Evolutionary conservation across 2,113 vertebrate genomes (phyloP).

Genomic region (Entelurus aequoreus): DNA sequence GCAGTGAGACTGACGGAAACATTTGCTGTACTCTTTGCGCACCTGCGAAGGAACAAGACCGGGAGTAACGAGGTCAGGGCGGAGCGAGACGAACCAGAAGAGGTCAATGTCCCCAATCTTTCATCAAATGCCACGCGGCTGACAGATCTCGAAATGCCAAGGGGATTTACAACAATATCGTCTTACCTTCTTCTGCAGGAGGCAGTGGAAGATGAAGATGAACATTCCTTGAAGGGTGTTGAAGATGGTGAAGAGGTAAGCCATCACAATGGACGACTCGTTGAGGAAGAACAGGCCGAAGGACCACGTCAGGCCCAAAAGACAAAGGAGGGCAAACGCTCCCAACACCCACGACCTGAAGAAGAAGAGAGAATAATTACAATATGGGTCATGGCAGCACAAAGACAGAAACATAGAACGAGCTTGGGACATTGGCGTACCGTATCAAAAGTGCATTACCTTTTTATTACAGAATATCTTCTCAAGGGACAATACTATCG

Average conservation of each 20-base stretch:
- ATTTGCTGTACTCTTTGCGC: conserved; percentile 96
- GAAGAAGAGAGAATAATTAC: conserved; percentile 37
- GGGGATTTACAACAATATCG: conserved; percentile 3
- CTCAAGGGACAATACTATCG: too few species aligned
- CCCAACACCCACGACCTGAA: conserved; percentile 95
- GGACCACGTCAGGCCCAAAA: conserved; percentile 92
- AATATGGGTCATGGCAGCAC: too few species aligned
- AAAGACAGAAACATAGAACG: conserved; percentile 21
- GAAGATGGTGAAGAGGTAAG: conserved; percentile 97
- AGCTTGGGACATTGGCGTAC: background rate
- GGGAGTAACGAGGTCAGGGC: conserved; percentile 18
- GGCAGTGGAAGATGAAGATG: conserved; percentile 99
- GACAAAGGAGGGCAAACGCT: conserved; percentile 89
- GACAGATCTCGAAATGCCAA: conserved; percentile 48
- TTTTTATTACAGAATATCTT: too few species aligned
- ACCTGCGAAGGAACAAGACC: conserved; percentile 70
- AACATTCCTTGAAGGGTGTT: conserved; percentile 98
- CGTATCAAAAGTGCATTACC: too few species aligned
- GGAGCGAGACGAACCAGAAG: conserved; percentile 2
- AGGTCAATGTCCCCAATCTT: background rate
- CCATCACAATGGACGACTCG: conserved; percentile 92
- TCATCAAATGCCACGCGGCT: conserved; percentile 50
- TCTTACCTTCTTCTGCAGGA: conserved; percentile 95
- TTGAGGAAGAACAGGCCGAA: conserved; percentile 94
- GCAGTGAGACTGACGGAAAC: conserved; percentile 94